Evolutionary conservation across 2,888 invertebrate genomes (phyloP), one percentile per base, ranked within the genome.

Genomic region (Ormyrus pomaceus): DNA sequence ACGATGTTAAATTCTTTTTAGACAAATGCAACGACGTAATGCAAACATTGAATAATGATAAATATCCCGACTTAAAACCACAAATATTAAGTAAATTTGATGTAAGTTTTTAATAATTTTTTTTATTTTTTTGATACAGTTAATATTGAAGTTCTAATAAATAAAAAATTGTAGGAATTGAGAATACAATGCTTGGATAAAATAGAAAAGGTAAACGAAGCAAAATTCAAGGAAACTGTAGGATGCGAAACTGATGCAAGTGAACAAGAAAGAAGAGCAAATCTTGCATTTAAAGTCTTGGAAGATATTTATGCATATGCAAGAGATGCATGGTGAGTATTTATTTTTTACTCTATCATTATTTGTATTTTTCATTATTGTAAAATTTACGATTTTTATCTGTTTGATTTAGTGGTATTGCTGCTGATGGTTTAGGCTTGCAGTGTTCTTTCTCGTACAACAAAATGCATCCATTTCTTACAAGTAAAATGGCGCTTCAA

Each of bases 261-360:
- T 58, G 86, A 87, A 62, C 83, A 84, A 48, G 83, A 87, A 58
- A 75, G 53, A 3, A 85, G 86, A 58, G 88, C 89, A 2, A 71
- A 80, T 3, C 81, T 80, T 69, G 88, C 87, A 56, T 87, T 90
- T 11, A 80, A 83, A 10, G 85, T 85, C 73, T 89, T 90, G 7
- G 86, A 90, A 66, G 69, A 85, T 10, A 84, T 89, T 56, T 90
- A 89, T 76, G 81, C 70, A 10, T 88, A 85, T 56, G 84, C 88
- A 0, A 86, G 89, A 50, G 87, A 89, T 69, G 82, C 87, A 66
- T 88, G 88, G 89, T 86, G 82, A 85, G 81, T 46, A 3, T 7
- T 9, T 46, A 3, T 7, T 9, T 46, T 13, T 59, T 13, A 68
- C 19, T 55, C 53, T 58, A n/a, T 48, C 45, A 34, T 7, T 8